Conservation (phyloP, 2,888 invertebrate species). For the Drosophila conformis region DNA sequence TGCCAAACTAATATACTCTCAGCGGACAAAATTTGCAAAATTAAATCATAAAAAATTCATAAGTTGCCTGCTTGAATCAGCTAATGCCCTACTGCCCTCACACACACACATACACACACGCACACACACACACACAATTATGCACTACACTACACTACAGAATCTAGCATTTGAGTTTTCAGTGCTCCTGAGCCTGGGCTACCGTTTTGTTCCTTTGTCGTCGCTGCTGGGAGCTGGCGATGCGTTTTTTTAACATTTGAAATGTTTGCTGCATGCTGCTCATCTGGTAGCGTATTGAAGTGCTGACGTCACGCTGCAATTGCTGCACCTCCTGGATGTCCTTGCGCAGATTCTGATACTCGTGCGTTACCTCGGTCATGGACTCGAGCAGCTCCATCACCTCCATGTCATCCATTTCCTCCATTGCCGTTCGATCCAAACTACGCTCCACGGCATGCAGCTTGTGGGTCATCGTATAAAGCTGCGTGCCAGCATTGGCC, state of each 20-base stretch:
- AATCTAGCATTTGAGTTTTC: constrained; percentile 5
- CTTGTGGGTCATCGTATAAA: constrained; percentile 90
- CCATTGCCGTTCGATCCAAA: constrained; percentile 78
- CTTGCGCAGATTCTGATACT: constrained; percentile 91
- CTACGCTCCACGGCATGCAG: constrained; percentile 89
- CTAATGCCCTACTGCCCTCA: neutral
- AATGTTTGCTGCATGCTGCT: constrained; percentile 89
- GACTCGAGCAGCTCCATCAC: constrained; percentile 91
- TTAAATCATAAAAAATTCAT: constrained; percentile 57
- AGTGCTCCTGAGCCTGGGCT: constrained; percentile 30
- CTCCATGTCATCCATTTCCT: constrained; percentile 87
- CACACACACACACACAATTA: neutral
- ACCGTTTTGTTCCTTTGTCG: constrained; percentile 29
- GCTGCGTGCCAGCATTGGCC: constrained; percentile 89
- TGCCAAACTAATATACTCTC: neutral
- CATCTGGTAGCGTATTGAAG: constrained; percentile 90
- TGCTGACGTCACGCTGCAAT: constrained; percentile 91
- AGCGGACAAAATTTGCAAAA: neutral
- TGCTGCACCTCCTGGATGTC: constrained; percentile 93
- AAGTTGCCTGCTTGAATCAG: constrained; percentile 23
- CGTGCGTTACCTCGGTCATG: constrained; percentile 91
- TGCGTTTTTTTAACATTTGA: constrained; percentile 89
- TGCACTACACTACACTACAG: neutral
- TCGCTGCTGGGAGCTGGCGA: constrained; percentile 85
- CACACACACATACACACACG: neutral